Conservation (phyloP, 2,113 vertebrate species). For the Grantiella picta region DNA sequence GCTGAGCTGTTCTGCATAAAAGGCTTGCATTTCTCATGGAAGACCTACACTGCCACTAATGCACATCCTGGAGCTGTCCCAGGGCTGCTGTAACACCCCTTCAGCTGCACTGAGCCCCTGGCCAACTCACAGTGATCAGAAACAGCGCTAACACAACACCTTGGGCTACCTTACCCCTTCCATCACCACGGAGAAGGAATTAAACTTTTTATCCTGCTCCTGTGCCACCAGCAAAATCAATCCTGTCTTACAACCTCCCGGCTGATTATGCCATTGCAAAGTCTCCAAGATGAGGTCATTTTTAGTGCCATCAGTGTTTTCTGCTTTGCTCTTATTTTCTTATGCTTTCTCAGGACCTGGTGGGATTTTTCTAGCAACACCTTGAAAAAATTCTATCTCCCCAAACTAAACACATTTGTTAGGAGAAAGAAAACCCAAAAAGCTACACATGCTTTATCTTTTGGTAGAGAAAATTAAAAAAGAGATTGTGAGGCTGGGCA, state of each 20-base stretch:
- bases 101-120: background rate
- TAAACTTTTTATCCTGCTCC: background rate
- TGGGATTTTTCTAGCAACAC: background rate
- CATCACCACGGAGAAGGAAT: background rate
- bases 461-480: background rate
- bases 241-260: accelerated
- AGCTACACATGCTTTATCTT: background rate
- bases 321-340: background rate
- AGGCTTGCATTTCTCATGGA: background rate
- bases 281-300: background rate
- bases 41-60: background rate
- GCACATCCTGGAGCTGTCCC: background rate
- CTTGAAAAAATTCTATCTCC: background rate
- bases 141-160: background rate
- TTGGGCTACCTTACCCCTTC: background rate
- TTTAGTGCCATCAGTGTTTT: background rate
- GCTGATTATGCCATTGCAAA: background rate
- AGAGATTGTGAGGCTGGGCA: accelerated
- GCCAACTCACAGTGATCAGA: accelerated
- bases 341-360: background rate
- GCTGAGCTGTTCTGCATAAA: background rate
- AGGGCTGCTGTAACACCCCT: background rate
- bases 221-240: background rate
- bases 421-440: background rate
- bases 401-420: background rate